Conservation (phyloP, 2,888 invertebrate species). For the Lasioglossum vierecki region DNA sequence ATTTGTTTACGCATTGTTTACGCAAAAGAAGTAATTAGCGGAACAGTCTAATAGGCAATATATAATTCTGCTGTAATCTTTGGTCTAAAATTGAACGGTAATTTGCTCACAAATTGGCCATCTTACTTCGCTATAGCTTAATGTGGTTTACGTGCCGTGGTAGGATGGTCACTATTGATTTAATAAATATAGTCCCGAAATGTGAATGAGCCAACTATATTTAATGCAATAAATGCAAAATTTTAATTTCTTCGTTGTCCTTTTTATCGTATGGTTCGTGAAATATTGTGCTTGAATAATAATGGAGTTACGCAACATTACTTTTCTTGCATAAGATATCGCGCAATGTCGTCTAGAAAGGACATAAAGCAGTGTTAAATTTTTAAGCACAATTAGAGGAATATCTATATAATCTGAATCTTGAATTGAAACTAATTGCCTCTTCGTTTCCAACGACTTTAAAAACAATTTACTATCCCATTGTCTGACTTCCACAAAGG, state of each 20-base stretch:
- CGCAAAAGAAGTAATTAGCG: background rate
- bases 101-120: background rate
- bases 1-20: background rate
- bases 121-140: background rate
- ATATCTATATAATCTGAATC: background rate
- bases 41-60: too few relatives aligned
- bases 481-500: background rate
- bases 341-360: background rate
- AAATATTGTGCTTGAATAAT: background rate
- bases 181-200: background rate
- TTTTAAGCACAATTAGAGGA: background rate
- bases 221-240: background rate
- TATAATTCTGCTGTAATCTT: too few relatives aligned
- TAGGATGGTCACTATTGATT: background rate
- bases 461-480: background rate
- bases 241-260: background rate
- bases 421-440: background rate
- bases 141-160: too few relatives aligned
- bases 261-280: background rate
- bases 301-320: background rate
- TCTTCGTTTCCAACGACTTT: background rate
- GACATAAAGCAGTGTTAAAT: too few relatives aligned
- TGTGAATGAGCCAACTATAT: background rate
- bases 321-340: background rate
- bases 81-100: background rate